Evolutionary conservation across 2,113 vertebrate species (phyloP), one percentile per base, ranked within the genome.

Genomic region (Speoplatyrhinus poulsoni): DNA sequence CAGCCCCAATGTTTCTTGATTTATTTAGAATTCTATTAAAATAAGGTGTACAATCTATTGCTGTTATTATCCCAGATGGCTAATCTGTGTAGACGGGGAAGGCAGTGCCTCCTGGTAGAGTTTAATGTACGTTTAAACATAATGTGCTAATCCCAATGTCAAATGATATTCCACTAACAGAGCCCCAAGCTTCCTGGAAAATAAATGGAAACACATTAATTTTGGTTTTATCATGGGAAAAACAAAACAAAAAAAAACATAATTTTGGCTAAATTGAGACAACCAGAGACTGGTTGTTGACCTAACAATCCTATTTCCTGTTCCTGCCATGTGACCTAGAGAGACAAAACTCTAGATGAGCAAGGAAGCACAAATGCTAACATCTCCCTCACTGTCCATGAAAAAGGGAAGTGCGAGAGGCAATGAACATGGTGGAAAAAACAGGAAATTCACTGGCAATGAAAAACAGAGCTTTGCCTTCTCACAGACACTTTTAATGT

Each of bases 391-490:
- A 61, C 77, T 72, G 81, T 89, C 80, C 85, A 80, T 83, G 83
- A 85, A 87, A 82, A 84, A 56, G 72, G 88, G 89, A 91, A 92
- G 70, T 57, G 71, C 75, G 67, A 80, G 85, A 84, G 70, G 68
- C 65, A 33, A 26, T 41, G 66, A 83, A 82, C 62, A 54, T 71
- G 78, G 82, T 83, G 83, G 90, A 89, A 75, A 91, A 91, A 92
- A 91, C 90, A 91, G 91, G 90, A 91, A 88, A 88, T 90, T 78
- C 77, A 80, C 81, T 75, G 11, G 54, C 56, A 62, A 19, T 72
- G 68, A 80, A 76, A 79, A 85, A 82, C 75, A 73, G 54, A 1
- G 50, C 52, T 46, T 48, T 32, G 70, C 79, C 67, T 75, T 84
- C 85, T 61, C 65, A 72, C 65, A 9, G 15, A 75, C 68, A 57